These are phyloP conservation scores for Mola mola DNA, from an alignment of 2,113 vertebrate genomes.

Conservation along the genomic window DNA sequence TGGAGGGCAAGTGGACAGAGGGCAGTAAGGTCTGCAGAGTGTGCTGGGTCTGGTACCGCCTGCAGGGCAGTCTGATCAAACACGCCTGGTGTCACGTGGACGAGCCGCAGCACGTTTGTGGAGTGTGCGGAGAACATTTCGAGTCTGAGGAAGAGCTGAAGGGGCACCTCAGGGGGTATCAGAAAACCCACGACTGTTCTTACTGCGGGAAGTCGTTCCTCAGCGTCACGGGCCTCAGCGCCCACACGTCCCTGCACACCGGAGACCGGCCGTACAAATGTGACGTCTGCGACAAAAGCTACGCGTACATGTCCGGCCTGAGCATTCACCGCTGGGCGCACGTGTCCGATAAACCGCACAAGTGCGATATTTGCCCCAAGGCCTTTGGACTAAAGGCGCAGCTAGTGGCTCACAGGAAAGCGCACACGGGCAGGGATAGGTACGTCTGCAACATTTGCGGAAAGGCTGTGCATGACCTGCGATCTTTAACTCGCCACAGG, in stretches of 20 bases:
- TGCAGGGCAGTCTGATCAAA: too few relatives aligned
- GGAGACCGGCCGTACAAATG: slow-evolving; percentile 8
- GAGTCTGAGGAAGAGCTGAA: background rate
- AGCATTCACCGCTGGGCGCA: too few relatives aligned
- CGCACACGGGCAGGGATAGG: slow-evolving; percentile 9
- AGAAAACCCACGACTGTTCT: background rate
- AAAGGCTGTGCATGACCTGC: slow-evolving; percentile 53
- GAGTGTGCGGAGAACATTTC: slow-evolving; percentile 34
- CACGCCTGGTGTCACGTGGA: slow-evolving; percentile 35
- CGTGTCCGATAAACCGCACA: too few relatives aligned
- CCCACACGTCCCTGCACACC: too few relatives aligned
- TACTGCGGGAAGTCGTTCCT: slow-evolving; percentile 36
- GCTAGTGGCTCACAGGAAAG: too few relatives aligned
- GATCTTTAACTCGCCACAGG: slow-evolving; percentile 59
- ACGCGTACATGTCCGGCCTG: too few relatives aligned
- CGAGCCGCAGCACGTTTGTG: slow-evolving; percentile 22
- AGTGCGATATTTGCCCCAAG: too few relatives aligned
- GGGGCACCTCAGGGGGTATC: slow-evolving; percentile 43
- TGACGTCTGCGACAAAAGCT: slow-evolving; percentile 3
- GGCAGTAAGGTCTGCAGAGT: too few relatives aligned
- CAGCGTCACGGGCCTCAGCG: background rate
- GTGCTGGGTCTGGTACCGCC: too few relatives aligned
- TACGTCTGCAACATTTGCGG: slow-evolving; percentile 61
- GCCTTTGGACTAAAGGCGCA: too few relatives aligned
- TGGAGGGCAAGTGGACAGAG: too few relatives aligned